These are phyloP conservation scores for Apodemus agrarius DNA, from an alignment of 2,797 vertebrate species.

Conservation along the genomic window DNA sequence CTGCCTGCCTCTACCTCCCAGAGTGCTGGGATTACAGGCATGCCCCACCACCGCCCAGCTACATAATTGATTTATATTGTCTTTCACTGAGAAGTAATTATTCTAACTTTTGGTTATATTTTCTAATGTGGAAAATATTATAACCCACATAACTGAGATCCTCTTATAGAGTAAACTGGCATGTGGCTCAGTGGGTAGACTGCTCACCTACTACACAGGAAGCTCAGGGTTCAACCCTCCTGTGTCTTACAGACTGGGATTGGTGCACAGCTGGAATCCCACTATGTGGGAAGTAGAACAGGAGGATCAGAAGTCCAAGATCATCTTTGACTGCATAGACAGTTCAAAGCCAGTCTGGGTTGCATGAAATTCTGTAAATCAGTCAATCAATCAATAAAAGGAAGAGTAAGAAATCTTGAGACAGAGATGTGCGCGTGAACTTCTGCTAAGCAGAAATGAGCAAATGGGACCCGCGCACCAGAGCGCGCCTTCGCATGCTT, in stretches of 20 bases:
- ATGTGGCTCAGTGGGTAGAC: neutral
- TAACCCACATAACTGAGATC: neutral
- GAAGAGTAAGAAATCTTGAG: neutral
- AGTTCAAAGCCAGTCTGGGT: neutral
- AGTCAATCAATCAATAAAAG: neutral
- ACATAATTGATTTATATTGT: neutral
- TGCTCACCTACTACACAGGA: neutral
- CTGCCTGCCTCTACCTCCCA: too few relatives aligned
- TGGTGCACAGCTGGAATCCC: neutral
- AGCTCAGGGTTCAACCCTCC: too few relatives aligned
- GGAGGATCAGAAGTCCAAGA: neutral
- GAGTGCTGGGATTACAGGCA: too few relatives aligned
- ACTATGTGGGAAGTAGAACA: neutral
- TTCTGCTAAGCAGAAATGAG: neutral
- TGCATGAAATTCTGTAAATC: neutral
- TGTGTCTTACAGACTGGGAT: neutral
- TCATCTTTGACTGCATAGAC: neutral
- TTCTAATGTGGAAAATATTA: neutral
- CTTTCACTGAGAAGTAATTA: neutral
- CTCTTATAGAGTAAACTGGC: neutral
- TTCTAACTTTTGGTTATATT: neutral
- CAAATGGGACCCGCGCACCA: neutral
- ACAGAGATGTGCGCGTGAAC: neutral
- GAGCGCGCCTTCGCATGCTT: neutral
- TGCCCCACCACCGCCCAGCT: too few relatives aligned